Evolutionary conservation across 2,797 vertebrate genomes (phyloP).

Genomic region (Poliocrania exsul): DNA sequence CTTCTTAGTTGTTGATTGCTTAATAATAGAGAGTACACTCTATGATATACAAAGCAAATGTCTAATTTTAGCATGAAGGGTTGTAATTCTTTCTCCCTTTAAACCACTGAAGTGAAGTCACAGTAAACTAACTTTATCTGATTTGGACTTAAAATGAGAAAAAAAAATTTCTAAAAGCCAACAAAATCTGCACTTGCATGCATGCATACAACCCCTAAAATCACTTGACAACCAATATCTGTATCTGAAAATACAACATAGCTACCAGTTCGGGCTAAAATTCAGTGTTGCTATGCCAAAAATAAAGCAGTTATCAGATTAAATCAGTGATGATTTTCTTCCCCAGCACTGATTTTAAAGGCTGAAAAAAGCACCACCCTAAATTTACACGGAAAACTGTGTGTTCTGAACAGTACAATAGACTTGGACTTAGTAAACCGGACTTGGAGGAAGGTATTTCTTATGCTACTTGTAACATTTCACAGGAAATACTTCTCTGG

Average conservation of each 20-base stretch:
- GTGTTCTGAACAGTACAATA: background rate
- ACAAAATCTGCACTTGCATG: background rate
- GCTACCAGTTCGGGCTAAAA: background rate
- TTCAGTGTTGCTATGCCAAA: background rate
- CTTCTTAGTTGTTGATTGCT: background rate
- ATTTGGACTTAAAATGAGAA: background rate
- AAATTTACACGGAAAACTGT: background rate
- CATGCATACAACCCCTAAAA: background rate
- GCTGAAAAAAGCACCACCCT: background rate
- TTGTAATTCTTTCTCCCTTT: background rate
- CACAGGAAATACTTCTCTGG: background rate
- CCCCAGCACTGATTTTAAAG: background rate
- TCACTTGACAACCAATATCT: background rate
- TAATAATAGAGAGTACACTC: background rate
- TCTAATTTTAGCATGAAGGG: background rate
- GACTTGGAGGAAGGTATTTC: background rate
- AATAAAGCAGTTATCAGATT: background rate
- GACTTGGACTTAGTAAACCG: background rate
- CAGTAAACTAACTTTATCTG: background rate
- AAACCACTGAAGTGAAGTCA: background rate
- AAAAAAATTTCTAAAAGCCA: background rate
- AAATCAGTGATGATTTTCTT: background rate
- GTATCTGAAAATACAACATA: background rate
- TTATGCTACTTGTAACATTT: background rate
- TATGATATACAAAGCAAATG: background rate